Base-by-base conservation (phyloP, 1,140 invertebrate species). In the Lepidurus couesii region DNA sequence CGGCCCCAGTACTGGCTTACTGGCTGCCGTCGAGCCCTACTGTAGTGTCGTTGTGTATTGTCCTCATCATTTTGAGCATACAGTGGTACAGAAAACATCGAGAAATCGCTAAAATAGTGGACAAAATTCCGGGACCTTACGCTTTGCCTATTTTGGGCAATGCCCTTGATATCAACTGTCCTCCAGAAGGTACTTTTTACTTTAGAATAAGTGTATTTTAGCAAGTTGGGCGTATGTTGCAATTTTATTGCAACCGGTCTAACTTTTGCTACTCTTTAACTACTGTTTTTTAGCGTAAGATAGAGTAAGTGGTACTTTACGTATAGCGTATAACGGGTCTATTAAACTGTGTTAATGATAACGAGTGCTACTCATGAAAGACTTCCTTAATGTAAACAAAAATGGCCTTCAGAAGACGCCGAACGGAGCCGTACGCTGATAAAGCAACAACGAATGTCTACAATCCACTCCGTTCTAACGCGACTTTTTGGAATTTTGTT, bases 71-170 rank as follows among this genome's bases (percentile, higher is more conserved):
- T 13, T 7, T 65, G 16, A 65, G 53, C 21, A n/a, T 21, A 4
- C 53, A 65, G 13, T 65, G 53, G 53, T 65, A 65, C 13, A 16
- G 44, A 24, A 79, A 74, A 44, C 73, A 75, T 16, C 44, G 44
- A 34, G 13, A 75, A 24, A 34, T 75, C 42, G 26, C 42, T 13
- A n/a, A 79, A 24, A 5, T 73, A 34, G 5, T 77, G 7, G 26
- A 77, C 44, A 65, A 45, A 47, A 42, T 76, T 13, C 75, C 75
- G 0, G 75, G 75, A 34, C 75, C 75, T 6, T 45, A 76, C n/a
- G 4, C 42, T 0, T 9, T 76, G 26, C 75, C 75, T 0, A n/a
- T 76, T 42, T 13, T 76, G 75, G 75, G 75, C 44, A 76, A 76
- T 44, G 21, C 45, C 42, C 24, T 76, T 44, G 34, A 76, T 76